Base-by-base conservation (phyloP, 1,140 invertebrate species). In the Phocides pigmalion region DNA sequence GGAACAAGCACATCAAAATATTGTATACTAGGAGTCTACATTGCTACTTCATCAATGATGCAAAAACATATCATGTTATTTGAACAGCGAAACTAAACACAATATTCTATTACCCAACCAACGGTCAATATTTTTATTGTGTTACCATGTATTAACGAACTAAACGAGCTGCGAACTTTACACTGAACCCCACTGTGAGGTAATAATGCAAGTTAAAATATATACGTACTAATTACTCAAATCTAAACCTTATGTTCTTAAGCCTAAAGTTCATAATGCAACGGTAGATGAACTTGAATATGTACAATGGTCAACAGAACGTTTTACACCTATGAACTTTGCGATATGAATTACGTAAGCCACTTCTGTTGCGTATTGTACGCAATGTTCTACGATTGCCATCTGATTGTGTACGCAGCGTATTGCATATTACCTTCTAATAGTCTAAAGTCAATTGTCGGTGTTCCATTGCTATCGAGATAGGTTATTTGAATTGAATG, bases 121-220 rank as follows among this genome's bases (percentile, higher is more conserved):
- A 46, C 15, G 35, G 28, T 14, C 11, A 20, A 25, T 32, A 58
- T 58, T 58, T 58, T 46, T 58, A 58, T 58, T 58, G 20, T 58
- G 53, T 56, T 56, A 42, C 54, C 41, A 44, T 44, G 41, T 58
- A 58, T 42, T 58, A 58, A 46, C 22, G 16, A 32, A 58, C 25
- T n/a, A 51, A 51, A 51, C 49, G 16, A 51, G 49, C 49, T 58
- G 41, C 41, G 54, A 58, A 58, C 41, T 58, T 58, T 58, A 25
- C 15, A 46, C 41, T 58, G 39, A 56, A 35, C 22, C 37, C n/a
- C 41, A 54, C 53, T 25, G 20, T 42, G 19, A 37, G 17, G 53
- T 19, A 54, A 51, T 28, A 39, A 5, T 42, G 15, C 28, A 46
- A 46, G 4, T 28, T 28, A 49, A 47, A 47, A 19, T 22, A 25